Percentiles rank a stretch among this genome's conserved stretches.
Evolutionary conservation across 2,888 invertebrate genomes (phyloP).

Genomic region (Digitonthophagus gazella): DNA sequence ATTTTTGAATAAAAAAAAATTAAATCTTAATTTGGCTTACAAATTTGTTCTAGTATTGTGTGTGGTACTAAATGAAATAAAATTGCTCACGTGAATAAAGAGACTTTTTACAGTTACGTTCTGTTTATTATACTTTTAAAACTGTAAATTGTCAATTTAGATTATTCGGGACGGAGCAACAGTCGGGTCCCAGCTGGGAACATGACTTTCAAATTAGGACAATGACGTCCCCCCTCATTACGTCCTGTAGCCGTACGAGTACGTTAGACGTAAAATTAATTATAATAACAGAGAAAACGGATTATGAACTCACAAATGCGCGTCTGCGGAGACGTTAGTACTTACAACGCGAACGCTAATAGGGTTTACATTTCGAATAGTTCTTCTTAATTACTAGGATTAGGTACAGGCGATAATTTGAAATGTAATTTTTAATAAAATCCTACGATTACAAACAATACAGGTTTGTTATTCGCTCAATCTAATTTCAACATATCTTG

Average conservation of each 20-base stretch:
- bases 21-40: too few species aligned
- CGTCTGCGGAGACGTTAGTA: not conserved
- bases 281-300: not conserved
- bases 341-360: not conserved
- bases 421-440: too few species aligned
- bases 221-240: not conserved
- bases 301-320: not conserved
- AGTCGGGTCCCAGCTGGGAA: not conserved
- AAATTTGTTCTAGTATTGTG: too few species aligned
- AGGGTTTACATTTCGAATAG: not conserved
- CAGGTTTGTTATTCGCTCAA: too few species aligned
- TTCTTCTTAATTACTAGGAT: not conserved
- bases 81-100: not conserved
- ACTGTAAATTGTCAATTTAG: slow-evolving; percentile 16
- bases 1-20: too few species aligned
- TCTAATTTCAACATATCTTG: too few species aligned
- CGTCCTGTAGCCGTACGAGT: not conserved
- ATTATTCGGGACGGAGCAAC: slow-evolving; percentile 6
- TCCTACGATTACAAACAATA: too few species aligned
- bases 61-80: not conserved
- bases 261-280: not conserved
- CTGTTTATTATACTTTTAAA: slow-evolving; percentile 16
- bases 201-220: not conserved
- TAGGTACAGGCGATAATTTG: too few species aligned
- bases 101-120: slow-evolving; percentile 10